Evolutionary conservation across 2,888 invertebrate species (phyloP).

Genomic region (Caenorhabditis parvicauda): DNA sequence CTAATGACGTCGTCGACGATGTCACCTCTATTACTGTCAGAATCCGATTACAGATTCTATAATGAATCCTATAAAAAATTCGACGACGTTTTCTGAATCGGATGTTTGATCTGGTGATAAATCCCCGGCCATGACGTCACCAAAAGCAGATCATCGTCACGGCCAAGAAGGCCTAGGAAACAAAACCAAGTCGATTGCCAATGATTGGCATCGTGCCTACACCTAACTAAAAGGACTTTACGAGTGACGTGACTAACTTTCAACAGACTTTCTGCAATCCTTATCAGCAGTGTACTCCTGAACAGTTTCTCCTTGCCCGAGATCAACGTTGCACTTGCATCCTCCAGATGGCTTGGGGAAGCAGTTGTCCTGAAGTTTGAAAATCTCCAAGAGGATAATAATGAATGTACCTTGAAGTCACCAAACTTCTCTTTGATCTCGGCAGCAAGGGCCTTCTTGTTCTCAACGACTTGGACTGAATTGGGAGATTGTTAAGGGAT

Average conservation of each 20-base stretch:
- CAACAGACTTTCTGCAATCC: constrained; percentile 42
- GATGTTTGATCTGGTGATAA: too few species aligned
- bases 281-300: constrained; percentile 28
- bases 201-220: too few species aligned
- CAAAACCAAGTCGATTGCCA: too few species aligned
- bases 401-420: constrained; percentile 36
- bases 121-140: too few species aligned
- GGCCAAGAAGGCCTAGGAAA: too few species aligned
- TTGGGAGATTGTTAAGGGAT: too few species aligned
- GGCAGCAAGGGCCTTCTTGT: constrained; percentile 36
- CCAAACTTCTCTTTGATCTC: constrained; percentile 47
- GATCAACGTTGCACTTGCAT: constrained; percentile 46
- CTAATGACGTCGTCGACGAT: too few species aligned
- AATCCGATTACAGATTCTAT: too few species aligned
- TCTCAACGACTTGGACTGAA: constrained; percentile 31
- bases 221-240: not conserved
- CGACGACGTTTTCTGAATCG: too few species aligned
- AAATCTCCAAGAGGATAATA: not conserved
- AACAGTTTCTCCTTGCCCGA: constrained; percentile 45
- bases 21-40: too few species aligned
- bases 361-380: constrained; percentile 39
- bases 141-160: too few species aligned
- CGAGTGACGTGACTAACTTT: constrained; percentile 6
- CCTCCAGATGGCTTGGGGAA: constrained; percentile 50
- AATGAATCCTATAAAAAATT: too few species aligned